Evolutionary conservation across 2,888 invertebrate species (phyloP), one percentile per base, ranked within the genome.

Genomic region (Agrilus mali): DNA sequence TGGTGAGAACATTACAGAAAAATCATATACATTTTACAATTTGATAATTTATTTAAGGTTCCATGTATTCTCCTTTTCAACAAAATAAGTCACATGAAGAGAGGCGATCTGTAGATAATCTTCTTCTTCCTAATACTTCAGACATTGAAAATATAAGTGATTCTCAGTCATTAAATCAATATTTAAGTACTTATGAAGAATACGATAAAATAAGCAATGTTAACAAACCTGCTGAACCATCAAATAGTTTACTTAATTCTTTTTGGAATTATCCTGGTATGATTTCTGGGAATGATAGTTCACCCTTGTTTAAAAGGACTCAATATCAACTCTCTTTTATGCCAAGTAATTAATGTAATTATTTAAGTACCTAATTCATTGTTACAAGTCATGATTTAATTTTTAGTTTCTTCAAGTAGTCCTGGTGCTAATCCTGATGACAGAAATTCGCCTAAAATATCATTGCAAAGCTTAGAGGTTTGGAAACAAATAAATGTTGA

Each of bases 401-500:
- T 38, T 49, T 16, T 40, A 57, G 60, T 61, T 44, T 61, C 63
- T 46, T 60, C 63, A 2, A 64, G 64, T 50, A 61, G 65, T n/a
- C 54, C 65, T 1, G 67, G 64, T 46, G 61, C 63, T 12, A 64
- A 65, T 35, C 53, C 62, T 7, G 69, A 70, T 54, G 69, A 68
- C 53, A 67, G 64, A 43, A 64, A 58, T 43, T 67, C 66, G n/a
- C 67, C 69, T 40, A 64, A 67, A 17, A 59, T 63, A 14, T 69
- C 70, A 41, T 64, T 51, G n/a, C 50, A 57, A 14, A 59, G 61
- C 17, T 52, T 61, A 17, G 66, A 65, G 54, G 68, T 76, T 43
- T 81, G 80, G 79, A 70, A 75, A 46, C 73, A 75, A 38, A 71
- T 81, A 48, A 73, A 76, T 57, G 70, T 83, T 4, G 77, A 80